phyloP scores from a whole-genome alignment of 2,113 vertebrate genomes.

The Grallaria varia region DNA sequence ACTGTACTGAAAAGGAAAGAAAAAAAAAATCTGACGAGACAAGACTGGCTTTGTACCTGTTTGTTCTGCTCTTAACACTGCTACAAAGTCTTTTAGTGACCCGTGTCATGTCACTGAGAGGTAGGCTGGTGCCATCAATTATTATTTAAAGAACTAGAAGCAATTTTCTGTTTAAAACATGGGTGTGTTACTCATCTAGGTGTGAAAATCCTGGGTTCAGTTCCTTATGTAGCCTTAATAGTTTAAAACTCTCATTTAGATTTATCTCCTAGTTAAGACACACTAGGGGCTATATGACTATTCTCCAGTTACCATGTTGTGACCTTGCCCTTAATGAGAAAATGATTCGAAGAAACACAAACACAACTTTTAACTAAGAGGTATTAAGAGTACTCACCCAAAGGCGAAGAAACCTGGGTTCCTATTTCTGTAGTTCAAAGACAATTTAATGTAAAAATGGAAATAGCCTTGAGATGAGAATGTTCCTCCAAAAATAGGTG shows the following conservation, averaged over 20 bases:
- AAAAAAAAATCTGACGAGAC: background rate
- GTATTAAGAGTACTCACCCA: background rate
- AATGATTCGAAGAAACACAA: background rate
- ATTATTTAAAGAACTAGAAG: background rate
- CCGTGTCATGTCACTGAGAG: background rate
- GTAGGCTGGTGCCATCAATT: background rate
- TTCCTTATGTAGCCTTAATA: background rate
- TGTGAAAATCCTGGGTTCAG: background rate
- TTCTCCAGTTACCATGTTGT: background rate
- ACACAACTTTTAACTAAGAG: background rate
- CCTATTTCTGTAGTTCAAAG: slow-evolving; percentile 17
- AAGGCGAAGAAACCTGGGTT: background rate
- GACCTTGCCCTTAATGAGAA: background rate
- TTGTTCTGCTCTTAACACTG: background rate
- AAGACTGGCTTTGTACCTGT: background rate
- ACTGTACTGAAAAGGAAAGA: background rate
- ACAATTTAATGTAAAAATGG: slow-evolving; percentile 3
- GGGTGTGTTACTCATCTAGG: background rate
- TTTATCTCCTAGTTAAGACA: background rate
- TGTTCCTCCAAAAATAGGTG: background rate
- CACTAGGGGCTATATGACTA: background rate
- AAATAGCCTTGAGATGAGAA: slow-evolving; percentile 1
- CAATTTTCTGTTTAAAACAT: background rate
- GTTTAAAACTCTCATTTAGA: background rate
- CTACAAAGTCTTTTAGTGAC: background rate